phyloP scores from a whole-genome alignment of 1,140 invertebrate species.

The Rhyzopertha dominica region DNA sequence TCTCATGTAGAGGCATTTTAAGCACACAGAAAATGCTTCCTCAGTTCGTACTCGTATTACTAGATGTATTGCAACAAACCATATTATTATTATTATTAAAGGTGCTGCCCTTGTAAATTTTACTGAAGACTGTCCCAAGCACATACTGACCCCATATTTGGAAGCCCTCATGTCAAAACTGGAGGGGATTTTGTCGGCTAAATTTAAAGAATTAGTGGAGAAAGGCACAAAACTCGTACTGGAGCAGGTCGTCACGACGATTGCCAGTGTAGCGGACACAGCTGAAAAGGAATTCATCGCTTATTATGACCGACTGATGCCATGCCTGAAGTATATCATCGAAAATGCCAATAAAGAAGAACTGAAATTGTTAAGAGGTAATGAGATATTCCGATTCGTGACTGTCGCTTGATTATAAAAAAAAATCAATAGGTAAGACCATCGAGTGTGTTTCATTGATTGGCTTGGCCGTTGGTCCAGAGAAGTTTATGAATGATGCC shows the following conservation, averaged over 20 bases:
- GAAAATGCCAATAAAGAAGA: constrained; percentile 86
- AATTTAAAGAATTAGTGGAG: constrained; percentile 91
- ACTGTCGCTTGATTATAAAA: too few relatives aligned
- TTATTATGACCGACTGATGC: constrained; percentile 86
- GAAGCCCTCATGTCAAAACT: constrained; percentile 88
- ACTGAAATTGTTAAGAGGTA: constrained; percentile 81
- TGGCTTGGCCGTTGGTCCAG: constrained; percentile 90
- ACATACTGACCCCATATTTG: constrained; percentile 86
- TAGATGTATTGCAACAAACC: too few relatives aligned
- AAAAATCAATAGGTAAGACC: constrained; percentile 47
- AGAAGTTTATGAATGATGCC: constrained; percentile 92
- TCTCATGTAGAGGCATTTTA: too few relatives aligned
- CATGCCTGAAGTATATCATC: constrained; percentile 96
- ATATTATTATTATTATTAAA: too few relatives aligned
- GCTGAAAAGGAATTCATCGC: constrained; percentile 91
- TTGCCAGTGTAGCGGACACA: constrained; percentile 98
- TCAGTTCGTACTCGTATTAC: too few relatives aligned
- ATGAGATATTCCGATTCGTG: too few relatives aligned
- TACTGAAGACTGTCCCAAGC: constrained; percentile 96
- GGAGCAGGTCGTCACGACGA: constrained; percentile 96
- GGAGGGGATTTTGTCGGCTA: constrained; percentile 83
- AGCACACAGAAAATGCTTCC: too few relatives aligned
- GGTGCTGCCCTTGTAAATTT: constrained; percentile 96
- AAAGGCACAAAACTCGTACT: constrained; percentile 94
- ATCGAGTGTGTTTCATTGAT: constrained; percentile 96